Conservation (phyloP, 2,888 invertebrate species). For the Lycophotia porphyrea region DNA sequence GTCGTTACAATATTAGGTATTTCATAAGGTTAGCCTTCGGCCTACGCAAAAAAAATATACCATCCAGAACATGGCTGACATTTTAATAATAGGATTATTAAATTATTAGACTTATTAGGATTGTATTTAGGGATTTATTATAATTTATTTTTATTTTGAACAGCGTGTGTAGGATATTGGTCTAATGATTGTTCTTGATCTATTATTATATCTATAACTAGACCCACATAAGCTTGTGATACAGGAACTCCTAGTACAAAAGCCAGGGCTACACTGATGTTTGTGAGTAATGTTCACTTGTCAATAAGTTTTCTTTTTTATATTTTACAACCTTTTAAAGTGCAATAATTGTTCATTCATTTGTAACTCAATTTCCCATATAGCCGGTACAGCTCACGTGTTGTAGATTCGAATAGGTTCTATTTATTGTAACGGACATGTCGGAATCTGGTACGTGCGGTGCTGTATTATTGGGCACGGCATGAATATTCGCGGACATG, state of each 20-base stretch:
- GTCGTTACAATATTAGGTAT: slow-evolving; percentile 24
- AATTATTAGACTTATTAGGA: too few relatives aligned
- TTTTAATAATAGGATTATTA: not conserved
- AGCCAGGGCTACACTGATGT: too few relatives aligned
- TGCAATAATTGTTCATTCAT: not conserved
- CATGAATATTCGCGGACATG: slow-evolving; percentile 80
- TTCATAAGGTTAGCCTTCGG: not conserved
- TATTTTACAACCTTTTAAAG: not conserved
- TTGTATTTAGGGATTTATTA: not conserved
- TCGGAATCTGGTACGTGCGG: slow-evolving; percentile 58
- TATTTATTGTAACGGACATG: slow-evolving; percentile 65
- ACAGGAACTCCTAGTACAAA: too few relatives aligned
- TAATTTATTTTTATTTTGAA: not conserved
- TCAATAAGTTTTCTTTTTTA: too few relatives aligned
- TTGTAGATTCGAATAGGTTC: slow-evolving; percentile 48
- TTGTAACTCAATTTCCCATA: slow-evolving; percentile 21
- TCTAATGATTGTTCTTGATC: not conserved
- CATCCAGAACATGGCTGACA: not conserved
- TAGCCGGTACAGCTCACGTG: slow-evolving; percentile 14
- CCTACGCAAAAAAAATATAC: slow-evolving; percentile 3
- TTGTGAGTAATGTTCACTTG: too few relatives aligned
- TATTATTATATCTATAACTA: not conserved
- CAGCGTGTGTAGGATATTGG: not conserved
- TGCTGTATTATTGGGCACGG: slow-evolving; percentile 66
- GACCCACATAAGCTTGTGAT: not conserved